These are phyloP conservation scores for Arnoldichthys spilopterus DNA, from an alignment of 2,797 vertebrate genomes.

Conservation along the genomic window DNA sequence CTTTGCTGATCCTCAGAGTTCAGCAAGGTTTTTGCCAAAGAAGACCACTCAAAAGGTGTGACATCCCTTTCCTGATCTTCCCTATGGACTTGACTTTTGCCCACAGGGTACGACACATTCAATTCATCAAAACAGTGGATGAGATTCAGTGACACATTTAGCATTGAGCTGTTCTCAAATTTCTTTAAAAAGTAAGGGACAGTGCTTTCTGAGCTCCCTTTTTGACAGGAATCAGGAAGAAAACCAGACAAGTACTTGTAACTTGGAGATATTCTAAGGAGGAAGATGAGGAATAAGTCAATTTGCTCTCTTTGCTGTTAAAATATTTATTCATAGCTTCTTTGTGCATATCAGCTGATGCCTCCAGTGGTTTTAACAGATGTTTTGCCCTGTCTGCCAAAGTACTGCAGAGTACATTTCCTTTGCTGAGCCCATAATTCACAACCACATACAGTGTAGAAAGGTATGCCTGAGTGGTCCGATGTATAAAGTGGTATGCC, in stretches of 20 bases:
- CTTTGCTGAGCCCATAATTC: constrained; percentile 1
- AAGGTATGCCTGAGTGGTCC: constrained; percentile 4
- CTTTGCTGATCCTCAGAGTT: neutral
- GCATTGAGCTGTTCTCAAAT: too few relatives aligned
- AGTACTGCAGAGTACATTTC: neutral
- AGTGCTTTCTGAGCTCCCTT: neutral
- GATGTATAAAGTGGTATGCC: neutral
- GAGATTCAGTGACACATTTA: neutral
- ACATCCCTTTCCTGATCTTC: neutral
- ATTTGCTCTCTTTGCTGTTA: too few relatives aligned
- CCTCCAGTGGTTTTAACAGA: neutral
- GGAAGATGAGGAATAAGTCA: constrained; percentile 18
- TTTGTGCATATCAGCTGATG: neutral
- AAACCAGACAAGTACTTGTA: neutral
- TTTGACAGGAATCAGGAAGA: neutral
- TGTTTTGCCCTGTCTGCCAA: neutral
- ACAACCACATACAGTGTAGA: constrained; percentile 7
- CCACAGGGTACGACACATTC: constrained; percentile 5
- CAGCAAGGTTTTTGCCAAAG: neutral
- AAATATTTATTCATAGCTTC: neutral
- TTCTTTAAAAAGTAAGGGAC: neutral
- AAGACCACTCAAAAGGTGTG: neutral
- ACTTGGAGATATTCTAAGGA: constrained; percentile 17
- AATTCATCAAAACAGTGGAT: constrained; percentile 5
- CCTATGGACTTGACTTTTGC: neutral